Conservation (phyloP, 2,888 invertebrate genomes). For the Acleris emargana region DNA sequence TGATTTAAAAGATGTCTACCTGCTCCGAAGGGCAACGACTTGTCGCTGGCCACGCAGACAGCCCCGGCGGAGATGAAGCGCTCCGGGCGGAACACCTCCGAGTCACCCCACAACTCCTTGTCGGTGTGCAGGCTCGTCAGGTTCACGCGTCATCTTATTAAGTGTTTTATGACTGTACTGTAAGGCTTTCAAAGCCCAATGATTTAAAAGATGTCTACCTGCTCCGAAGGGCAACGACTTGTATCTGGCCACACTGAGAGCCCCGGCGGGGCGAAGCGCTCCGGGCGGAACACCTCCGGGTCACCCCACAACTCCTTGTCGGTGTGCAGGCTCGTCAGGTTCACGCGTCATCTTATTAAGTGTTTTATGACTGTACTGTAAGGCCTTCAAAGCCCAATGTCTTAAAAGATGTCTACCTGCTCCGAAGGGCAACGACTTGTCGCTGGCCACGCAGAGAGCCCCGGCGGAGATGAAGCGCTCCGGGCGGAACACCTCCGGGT, state of each 20-base stretch:
- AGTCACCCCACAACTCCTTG: constrained; percentile 85
- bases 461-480: constrained; percentile 86
- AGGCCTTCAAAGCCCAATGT: too few species aligned
- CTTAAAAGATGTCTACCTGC: constrained; percentile 73
- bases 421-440: constrained; percentile 86
- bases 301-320: constrained; percentile 85
- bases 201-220: constrained; percentile 34
- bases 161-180: too few species aligned
- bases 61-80: constrained; percentile 84
- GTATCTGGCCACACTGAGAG: constrained; percentile 82
- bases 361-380: too few species aligned
- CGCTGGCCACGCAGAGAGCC: constrained; percentile 78
- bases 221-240: constrained; percentile 82
- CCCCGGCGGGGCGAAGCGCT: constrained; percentile 84
- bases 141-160: constrained; percentile 59
- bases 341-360: constrained; percentile 51
- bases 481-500: constrained; percentile 86
- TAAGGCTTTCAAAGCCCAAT: too few species aligned
- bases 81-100: constrained; percentile 86
- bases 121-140: constrained; percentile 82
- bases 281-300: constrained; percentile 86
- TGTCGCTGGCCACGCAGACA: constrained; percentile 81
- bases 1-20: constrained; percentile 34
- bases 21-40: constrained; percentile 81
- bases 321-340: constrained; percentile 80